These are phyloP conservation scores for Zygothrica quintamaculata DNA, from an alignment of 2,888 invertebrate species.

Conservation along the genomic window DNA sequence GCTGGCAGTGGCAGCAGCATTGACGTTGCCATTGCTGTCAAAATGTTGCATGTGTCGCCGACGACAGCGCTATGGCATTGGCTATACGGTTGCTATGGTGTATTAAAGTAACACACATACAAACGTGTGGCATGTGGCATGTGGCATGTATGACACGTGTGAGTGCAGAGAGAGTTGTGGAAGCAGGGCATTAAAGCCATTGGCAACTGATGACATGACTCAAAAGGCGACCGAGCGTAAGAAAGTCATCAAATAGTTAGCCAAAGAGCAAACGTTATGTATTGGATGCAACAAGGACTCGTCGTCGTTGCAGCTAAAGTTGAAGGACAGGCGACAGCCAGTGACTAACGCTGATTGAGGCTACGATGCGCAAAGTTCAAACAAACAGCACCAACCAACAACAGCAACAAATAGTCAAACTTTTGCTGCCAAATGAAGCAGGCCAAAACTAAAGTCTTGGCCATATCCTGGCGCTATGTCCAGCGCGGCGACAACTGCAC, in stretches of 20 bases:
- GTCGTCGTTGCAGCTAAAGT: conserved; percentile 43
- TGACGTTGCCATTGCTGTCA: background rate
- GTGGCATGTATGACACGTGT: no score
- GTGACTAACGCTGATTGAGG: conserved; percentile 73
- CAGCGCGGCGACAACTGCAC: conserved; percentile 18
- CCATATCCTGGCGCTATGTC: conserved; percentile 29
- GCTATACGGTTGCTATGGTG: conserved; percentile 17
- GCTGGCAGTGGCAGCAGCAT: conserved; percentile 59
- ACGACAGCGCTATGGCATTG: background rate
- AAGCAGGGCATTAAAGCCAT: conserved; percentile 34
- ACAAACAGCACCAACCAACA: conserved; percentile 33
- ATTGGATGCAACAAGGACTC: conserved; percentile 49
- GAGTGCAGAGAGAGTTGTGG: no score
- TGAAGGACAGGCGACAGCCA: conserved; percentile 59
- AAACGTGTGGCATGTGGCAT: conserved; percentile 48
- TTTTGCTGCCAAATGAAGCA: conserved; percentile 63
- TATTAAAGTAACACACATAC: conserved; percentile 49
- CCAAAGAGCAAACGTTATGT: conserved; percentile 42
- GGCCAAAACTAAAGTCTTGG: conserved; percentile 35
- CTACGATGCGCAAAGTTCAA: conserved; percentile 70
- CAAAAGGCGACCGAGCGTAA: conserved; percentile 60
- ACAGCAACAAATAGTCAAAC: conserved; percentile 18
- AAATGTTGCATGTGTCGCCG: conserved; percentile 60
- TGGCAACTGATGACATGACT: conserved; percentile 40
- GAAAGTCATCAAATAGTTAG: conserved; percentile 74